Conservation (phyloP, 2,888 invertebrate genomes). For the Periphyllus acericola region DNA sequence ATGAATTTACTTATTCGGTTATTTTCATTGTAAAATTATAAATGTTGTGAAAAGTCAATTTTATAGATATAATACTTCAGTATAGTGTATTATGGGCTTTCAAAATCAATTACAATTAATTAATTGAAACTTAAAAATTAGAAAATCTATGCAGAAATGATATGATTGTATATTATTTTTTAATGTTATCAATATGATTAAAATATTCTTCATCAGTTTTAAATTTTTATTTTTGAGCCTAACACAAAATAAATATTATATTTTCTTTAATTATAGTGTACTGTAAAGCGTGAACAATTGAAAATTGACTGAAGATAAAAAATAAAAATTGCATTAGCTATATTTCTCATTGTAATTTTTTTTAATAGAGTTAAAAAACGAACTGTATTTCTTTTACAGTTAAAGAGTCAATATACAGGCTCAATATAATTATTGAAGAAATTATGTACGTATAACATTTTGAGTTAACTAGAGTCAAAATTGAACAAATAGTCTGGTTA, state of each 20-base stretch:
- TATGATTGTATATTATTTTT: background rate
- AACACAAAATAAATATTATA: background rate
- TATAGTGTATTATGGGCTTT: too few species aligned
- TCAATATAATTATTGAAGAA: background rate
- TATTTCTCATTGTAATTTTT: background rate
- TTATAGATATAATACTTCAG: too few species aligned
- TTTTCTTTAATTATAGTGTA: background rate
- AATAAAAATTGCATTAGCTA: background rate
- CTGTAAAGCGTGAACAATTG: slow-evolving; percentile 4
- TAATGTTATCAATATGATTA: background rate
- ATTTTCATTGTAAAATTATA: too few species aligned
- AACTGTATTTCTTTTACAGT: background rate
- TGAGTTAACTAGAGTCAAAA: background rate
- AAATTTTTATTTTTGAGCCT: background rate
- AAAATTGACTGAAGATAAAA: slow-evolving; percentile 30
- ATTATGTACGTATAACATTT: background rate
- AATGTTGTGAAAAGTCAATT: too few species aligned
- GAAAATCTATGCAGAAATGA: background rate
- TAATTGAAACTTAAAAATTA: background rate
- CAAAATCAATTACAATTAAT: too few species aligned
- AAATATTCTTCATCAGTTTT: background rate
- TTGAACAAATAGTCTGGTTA: background rate
- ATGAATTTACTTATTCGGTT: background rate
- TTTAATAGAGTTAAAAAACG: background rate
- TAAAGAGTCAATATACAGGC: background rate